Evolutionary conservation across 2,888 invertebrate species (phyloP), one percentile per base, ranked within the genome.

Genomic region (Acrobasis repandana): DNA sequence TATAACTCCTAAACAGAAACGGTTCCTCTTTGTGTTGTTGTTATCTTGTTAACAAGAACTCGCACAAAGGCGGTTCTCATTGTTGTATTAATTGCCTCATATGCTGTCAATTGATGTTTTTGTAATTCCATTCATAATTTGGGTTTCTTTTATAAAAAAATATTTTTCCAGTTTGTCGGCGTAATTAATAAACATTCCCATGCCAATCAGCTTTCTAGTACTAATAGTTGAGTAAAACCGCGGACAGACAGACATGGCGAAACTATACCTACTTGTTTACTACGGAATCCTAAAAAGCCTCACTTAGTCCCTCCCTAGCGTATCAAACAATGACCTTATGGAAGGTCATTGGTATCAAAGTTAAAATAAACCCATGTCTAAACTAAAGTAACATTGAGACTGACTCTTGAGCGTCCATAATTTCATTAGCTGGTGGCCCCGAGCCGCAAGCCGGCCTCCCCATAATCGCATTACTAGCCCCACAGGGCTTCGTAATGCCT

Each of bases 401-500:
- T 20, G 54, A 16, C 38, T 52, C 52, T 54, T 54, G 15, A 54
- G 54, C 20, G 14, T 43, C 38, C 54, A 38, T 54, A 54, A 54
- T 54, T 54, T 2, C 16, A 54, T 54, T 54, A 54, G 15, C n/a
- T 14, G 1, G 18, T 20, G 54, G 38, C 38, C 54, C 38, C 36
- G 20, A 50, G 38, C 38, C 38, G 38, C 54, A 54, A 15, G 36
- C 54, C 38, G 54, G 54, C 54, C 54, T 54, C 20, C 54, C 20
- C 38, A 16, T 54, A 54, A 54, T 54, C 54, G 36, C 16, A 20
- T 54, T 43, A 54, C 36, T 54, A 54, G 15, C 54, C 38, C 14
- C 54, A 15, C 14, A 36, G 54, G 54, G 14, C 20, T 54, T 43
- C 43, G 43, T 43, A 43, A 43, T 43, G 43, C 43, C 43, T 14